Evolutionary conservation across 2,113 vertebrate genomes (phyloP).

Genomic region (Nannospalax galili): DNA sequence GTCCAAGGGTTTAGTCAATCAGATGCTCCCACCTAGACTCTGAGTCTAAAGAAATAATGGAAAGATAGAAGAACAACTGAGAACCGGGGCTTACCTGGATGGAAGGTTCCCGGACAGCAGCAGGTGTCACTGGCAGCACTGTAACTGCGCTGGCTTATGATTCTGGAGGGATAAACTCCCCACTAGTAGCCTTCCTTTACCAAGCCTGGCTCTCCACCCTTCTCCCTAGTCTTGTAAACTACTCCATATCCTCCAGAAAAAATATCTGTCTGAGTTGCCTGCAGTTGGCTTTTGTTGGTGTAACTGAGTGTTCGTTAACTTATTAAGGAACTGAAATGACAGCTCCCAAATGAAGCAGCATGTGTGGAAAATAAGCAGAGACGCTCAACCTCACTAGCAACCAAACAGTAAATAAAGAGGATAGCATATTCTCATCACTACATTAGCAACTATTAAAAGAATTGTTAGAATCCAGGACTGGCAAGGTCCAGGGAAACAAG

Average conservation of each 20-base stretch:
- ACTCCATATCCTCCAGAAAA: background rate
- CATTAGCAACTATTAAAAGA: slow-evolving; percentile 2
- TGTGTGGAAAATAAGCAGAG: slow-evolving; percentile 3
- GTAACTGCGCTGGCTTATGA: background rate
- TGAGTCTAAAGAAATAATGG: background rate
- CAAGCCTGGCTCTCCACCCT: background rate
- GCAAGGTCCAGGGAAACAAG: background rate
- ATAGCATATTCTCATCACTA: background rate
- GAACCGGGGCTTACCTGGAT: background rate
- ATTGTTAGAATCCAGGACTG: background rate
- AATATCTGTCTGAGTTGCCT: background rate
- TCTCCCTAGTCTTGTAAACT: background rate
- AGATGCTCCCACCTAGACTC: background rate
- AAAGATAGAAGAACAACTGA: background rate
- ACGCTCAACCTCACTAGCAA: background rate
- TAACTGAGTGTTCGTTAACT: background rate
- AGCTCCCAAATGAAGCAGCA: background rate
- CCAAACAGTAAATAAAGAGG: background rate
- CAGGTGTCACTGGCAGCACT: background rate
- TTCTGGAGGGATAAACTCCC: background rate
- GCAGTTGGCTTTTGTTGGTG: background rate
- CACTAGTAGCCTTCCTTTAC: background rate
- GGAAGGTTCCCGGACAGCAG: background rate
- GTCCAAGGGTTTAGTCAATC: background rate
- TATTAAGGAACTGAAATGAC: background rate